Evolutionary conservation across 2,888 invertebrate genomes (phyloP).

Genomic region (Chrysolina oricalcia): DNA sequence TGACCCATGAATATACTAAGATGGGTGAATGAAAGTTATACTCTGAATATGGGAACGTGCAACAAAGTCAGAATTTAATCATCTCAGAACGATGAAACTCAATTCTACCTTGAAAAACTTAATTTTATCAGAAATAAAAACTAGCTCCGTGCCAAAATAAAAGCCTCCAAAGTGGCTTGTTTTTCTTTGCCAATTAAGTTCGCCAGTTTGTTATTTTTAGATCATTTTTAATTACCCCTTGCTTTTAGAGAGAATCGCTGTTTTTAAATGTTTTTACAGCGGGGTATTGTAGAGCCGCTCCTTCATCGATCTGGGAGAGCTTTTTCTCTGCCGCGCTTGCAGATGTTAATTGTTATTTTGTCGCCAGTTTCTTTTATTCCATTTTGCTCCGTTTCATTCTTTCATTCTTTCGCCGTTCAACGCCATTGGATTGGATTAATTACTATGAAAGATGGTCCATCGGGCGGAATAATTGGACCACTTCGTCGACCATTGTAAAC

Average conservation of each 20-base stretch:
- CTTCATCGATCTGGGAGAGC: slow-evolving; percentile 50
- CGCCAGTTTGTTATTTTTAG: slow-evolving; percentile 71
- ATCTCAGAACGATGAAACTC: slow-evolving; percentile 42
- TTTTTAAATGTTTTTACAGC: slow-evolving; percentile 64
- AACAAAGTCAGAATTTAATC: background rate
- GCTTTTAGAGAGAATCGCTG: slow-evolving; percentile 64
- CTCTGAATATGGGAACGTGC: too few relatives aligned
- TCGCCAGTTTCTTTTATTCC: slow-evolving; percentile 54
- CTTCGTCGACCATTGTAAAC: slow-evolving; percentile 6
- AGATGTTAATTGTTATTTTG: slow-evolving; percentile 58
- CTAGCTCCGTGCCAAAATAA: slow-evolving; percentile 50
- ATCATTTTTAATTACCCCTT: slow-evolving; percentile 70
- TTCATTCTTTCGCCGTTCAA: slow-evolving; percentile 45
- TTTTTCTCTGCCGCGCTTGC: slow-evolving; percentile 38
- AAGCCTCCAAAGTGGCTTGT: slow-evolving; percentile 62
- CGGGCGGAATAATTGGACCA: slow-evolving; percentile 35
- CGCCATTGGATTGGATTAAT: slow-evolving; percentile 49
- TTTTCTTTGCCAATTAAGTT: slow-evolving; percentile 71
- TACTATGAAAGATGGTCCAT: slow-evolving; percentile 46
- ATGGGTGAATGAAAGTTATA: too few relatives aligned
- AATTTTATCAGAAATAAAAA: slow-evolving; percentile 55
- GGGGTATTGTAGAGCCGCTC: slow-evolving; percentile 42
- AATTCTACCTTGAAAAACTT: slow-evolving; percentile 52
- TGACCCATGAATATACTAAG: too few relatives aligned
- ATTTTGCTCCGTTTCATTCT: slow-evolving; percentile 40